Evolutionary conservation across 2,113 vertebrate genomes (phyloP).

Genomic region (Petrocephalus zakoni): DNA sequence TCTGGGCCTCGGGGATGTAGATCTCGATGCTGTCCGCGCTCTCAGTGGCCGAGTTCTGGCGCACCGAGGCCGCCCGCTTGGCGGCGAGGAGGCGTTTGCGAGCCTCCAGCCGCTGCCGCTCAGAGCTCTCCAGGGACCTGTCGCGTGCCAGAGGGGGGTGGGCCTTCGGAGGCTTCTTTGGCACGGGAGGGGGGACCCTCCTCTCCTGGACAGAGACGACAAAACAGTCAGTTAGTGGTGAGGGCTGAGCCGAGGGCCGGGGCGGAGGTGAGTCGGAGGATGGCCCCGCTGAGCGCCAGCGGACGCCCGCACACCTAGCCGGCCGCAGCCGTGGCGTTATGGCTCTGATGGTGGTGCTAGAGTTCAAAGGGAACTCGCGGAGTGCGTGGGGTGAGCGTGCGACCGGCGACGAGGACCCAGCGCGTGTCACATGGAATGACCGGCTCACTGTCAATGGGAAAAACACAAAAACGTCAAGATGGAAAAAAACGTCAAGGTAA

Average conservation of each 20-base stretch:
- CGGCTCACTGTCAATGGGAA: slow-evolving; percentile 62
- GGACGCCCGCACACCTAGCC: not conserved
- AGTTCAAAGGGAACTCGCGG: not conserved
- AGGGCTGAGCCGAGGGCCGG: slow-evolving; percentile 4
- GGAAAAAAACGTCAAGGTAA: slow-evolving; percentile 38
- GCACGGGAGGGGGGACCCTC: slow-evolving; percentile 93
- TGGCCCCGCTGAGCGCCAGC: not conserved
- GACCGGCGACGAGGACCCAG: slow-evolving; percentile 40
- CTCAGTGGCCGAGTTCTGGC: slow-evolving; percentile 97
- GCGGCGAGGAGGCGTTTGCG: slow-evolving; percentile 95
- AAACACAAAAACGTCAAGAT: slow-evolving; percentile 42
- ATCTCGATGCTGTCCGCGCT: slow-evolving; percentile 99
- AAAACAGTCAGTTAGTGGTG: slow-evolving; percentile 31
- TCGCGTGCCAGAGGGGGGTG: slow-evolving; percentile 91
- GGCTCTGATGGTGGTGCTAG: not conserved
- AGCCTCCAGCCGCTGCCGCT: slow-evolving; percentile 88
- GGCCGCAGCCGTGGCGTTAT: not conserved
- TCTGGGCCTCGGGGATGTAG: slow-evolving; percentile 99
- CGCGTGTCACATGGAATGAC: slow-evolving; percentile 55
- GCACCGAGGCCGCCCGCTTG: slow-evolving; percentile 92
- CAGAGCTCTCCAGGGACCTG: slow-evolving; percentile 95
- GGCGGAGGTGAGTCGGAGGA: slow-evolving; percentile 11
- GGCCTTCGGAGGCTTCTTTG: slow-evolving; percentile 96
- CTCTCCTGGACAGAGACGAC: slow-evolving; percentile 85
- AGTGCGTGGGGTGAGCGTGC: not conserved